Base-by-base conservation (phyloP, 2,113 vertebrate species). In the Nothobranchius kuhntae region DNA sequence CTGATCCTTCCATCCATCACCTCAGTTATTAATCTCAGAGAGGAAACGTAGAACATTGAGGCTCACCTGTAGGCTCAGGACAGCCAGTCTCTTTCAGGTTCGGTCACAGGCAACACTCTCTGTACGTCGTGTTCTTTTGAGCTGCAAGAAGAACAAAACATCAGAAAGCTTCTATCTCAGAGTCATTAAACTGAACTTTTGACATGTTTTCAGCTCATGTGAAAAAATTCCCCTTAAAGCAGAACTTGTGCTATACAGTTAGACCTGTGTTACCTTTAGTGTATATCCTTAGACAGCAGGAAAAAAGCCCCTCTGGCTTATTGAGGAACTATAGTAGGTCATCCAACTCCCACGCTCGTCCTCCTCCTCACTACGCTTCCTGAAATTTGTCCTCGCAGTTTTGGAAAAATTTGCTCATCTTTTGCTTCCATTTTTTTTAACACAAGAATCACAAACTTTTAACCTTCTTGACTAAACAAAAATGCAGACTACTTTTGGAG, bases 51-150 rank as follows among this genome's bases (percentile, higher is more conserved):
- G 65, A 79, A 63, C 26, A 68, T 53, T 71, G 60, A 73, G 40
- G 72, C 87, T 88, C 83, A 89, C 89, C 87, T 83, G 62, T 45
- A 65, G 42, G 73, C 42, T 69, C 63, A 11, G 72, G 61, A 69
- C 1, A n/a, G 47, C 46, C 57, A 44, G 58, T 73, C 78, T 68
- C 63, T 30, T 57, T 58, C 71, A 38, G 69, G 26, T 80, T 62
- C 65, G 44, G 69, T 57, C 48, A 58, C 68, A 40, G 68, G 52
- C 1, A 44, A 53, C 54, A 46, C 73, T 60, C 72, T 59, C 53
- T 8, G 80, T 26, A 64, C 75, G 53, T 57, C 66, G 13, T 53
- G 70, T 77, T 69, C 42, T 68, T 74, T 63, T 67, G 65, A 79
- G 68, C 87, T 88, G 73, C n/a, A 69, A 79, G 8, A 53, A 52